Evolutionary conservation across 2,113 vertebrate genomes (phyloP), one percentile per base, ranked within the genome.

Genomic region (Strix aluco): DNA sequence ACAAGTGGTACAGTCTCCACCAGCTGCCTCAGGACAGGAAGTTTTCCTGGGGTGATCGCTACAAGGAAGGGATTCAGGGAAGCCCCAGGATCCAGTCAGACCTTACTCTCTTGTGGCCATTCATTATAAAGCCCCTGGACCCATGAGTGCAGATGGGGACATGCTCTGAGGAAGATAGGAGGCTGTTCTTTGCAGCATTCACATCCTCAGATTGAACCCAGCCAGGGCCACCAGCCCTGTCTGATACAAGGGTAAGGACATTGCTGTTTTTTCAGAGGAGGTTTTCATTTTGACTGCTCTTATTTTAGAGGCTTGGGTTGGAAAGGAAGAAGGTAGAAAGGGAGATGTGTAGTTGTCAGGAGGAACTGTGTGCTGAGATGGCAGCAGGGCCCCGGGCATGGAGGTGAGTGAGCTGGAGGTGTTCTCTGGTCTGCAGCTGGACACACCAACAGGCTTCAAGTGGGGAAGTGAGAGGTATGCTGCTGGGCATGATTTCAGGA

Each of bases 331-430:
- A 86, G 38, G 17, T n/a, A 77, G 46, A 73, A 77, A 86, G 65
- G 51, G 44, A 86, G 34, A 20, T 16, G 29, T 26, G 10, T 40
- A 25, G 17, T 5, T 86, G 38, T 78, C 17, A 44, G 46, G 34
- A 86, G 15, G 75, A 86, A 21, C 15, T 26, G 36, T 25, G 22
- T 40, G 15, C 61, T 78, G 69, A 63, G 63, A 58, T 2, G 12
- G 26, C 47, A 83, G 19, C 42, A 27, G 36, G 23, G 40, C 13
- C n/a, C 38, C 0, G 0, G 15, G 23, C 0, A 0, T 47, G 22
- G 74, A 44, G 70, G 38, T 47, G 11, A 61, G 38, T 47, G 12
- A 57, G 61, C 44, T 72, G 46, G 13, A n/a, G 77, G 5, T 81
- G n/a, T 10, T 92, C 27, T 22, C 55, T 59, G 59, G 21, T 70